Base-by-base conservation (phyloP, 2,113 vertebrate genomes). In the Corythornis vintsioides region DNA sequence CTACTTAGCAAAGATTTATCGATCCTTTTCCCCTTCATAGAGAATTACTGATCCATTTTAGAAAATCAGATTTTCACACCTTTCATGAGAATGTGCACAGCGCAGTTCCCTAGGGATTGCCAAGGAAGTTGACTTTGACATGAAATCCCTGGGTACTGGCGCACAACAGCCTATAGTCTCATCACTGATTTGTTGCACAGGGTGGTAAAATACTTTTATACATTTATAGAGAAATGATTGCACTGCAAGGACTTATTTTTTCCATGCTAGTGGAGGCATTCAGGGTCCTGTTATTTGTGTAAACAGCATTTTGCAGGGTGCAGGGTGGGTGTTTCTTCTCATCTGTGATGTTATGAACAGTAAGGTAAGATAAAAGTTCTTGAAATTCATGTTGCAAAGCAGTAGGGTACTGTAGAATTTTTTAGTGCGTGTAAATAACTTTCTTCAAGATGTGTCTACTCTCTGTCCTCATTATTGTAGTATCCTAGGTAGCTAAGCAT, bases 1-100 rank as follows among this genome's bases (percentile, higher is more conserved):
- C 99, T 99, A 99, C 98, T 99, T 99, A 99, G 98, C 98, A 99
- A 99, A 98, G 99, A 99, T 99, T 99, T 99, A 99, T 99, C 93
- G 99, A 99, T 99, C 98, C 96, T 96, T 98, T 98, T 97, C 98
- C 98, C 98, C 98, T 98, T 99, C 98, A 98, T 98, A 98, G 98
- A 99, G 98, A 99, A 99, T 99, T 99, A 99, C 98, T 98, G 97
- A 99, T 99, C 99, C 98, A 99, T 99, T 99, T 99, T 99, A 98
- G 99, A 99, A 99, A 99, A 99, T 99, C 98, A 98, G 98, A 99
- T 99, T 99, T 99, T 99, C 98, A 99, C 99, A 99, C 98, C 98
- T 99, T 99, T 98, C 97, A 97, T 96, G 98, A 98, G 98, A 98
- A 98, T 98, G 98, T 98, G 98, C 98, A 98, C 97, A 97, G 98